Evolutionary conservation across 2,797 vertebrate genomes (phyloP).

Genomic region (Rhodeus uyekii): DNA sequence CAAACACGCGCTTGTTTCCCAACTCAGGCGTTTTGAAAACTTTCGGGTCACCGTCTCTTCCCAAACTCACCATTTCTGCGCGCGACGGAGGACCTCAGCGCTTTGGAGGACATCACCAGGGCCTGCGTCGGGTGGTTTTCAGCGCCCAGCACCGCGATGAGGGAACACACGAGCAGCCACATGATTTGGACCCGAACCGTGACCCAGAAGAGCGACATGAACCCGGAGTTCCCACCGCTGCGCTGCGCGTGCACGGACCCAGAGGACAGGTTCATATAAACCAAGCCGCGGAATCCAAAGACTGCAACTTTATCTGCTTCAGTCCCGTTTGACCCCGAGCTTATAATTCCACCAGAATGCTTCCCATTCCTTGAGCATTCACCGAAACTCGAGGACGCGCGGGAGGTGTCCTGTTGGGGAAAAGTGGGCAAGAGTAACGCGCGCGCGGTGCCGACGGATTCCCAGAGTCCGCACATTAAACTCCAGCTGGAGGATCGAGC

Average conservation of each 20-base stretch:
- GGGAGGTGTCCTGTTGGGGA: neutral
- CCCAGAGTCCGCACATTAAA: conserved; percentile 8
- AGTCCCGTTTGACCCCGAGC: conserved; percentile 28
- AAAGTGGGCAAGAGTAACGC: conserved; percentile 3
- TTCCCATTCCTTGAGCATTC: conserved; percentile 38
- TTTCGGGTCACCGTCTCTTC: neutral
- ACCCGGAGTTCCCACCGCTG: conserved; percentile 1
- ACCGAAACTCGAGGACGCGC: conserved; percentile 26
- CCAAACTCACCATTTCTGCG: conserved; percentile 73
- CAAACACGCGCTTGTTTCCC: neutral
- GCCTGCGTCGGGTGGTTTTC: conserved; percentile 41
- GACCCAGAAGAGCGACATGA: neutral
- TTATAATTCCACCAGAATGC: conserved; percentile 32
- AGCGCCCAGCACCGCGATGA: conserved; percentile 56
- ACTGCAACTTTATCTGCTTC: conserved; percentile 31
- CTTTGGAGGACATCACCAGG: conserved; percentile 66
- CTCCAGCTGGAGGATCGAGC: conserved; percentile 31
- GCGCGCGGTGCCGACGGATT: neutral
- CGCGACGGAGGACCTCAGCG: conserved; percentile 64
- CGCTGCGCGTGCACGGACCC: neutral
- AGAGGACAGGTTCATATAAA: conserved; percentile 32
- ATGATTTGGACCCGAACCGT: conserved; percentile 3
- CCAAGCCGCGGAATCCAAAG: conserved; percentile 28
- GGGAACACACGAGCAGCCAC: conserved; percentile 51
- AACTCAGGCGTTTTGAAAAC: neutral